A percentile compares a stretch with the other conserved stretches of the same genome.
Evolutionary conservation across 2,888 invertebrate species (phyloP).

Genomic region (Eutolmus rufibarbis): DNA sequence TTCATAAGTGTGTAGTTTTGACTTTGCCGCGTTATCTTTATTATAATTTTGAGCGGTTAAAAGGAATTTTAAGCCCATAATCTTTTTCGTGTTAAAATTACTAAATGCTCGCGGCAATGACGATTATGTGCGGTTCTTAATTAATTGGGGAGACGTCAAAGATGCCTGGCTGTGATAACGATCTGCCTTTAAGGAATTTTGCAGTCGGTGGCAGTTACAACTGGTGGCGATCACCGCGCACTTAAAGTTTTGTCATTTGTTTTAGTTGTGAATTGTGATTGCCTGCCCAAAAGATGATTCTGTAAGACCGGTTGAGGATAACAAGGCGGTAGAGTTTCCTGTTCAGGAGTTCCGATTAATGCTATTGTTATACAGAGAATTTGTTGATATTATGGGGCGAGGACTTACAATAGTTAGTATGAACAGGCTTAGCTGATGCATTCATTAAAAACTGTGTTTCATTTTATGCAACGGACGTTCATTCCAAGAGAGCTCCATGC

Average conservation of each 20-base stretch:
- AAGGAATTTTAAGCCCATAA: not conserved
- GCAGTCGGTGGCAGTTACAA: not conserved
- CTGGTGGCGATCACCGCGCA: not conserved
- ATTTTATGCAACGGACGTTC: conserved; percentile 29
- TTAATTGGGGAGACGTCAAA: conserved; percentile 28
- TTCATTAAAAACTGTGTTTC: conserved; percentile 32
- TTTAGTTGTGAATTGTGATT: not conserved
- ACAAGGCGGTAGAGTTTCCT: not conserved
- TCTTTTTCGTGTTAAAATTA: not conserved
- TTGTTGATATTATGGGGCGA: too few relatives aligned
- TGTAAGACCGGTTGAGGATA: not conserved
- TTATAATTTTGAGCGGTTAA: not conserved
- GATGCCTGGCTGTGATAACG: conserved; percentile 6
- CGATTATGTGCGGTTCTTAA: conserved; percentile 23
- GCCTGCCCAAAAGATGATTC: not conserved
- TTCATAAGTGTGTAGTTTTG: not conserved
- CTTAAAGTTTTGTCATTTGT: not conserved
- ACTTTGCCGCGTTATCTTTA: not conserved
- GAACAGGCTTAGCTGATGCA: conserved; percentile 62
- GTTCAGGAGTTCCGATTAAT: not conserved
- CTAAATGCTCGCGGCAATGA: conserved; percentile 1
- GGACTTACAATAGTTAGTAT: conserved; percentile 62
- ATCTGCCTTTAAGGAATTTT: not conserved
- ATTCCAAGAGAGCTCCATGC: conserved; percentile 13
- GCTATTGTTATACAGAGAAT: not conserved